Evolutionary conservation across 2,113 vertebrate genomes (phyloP).

Genomic region (Neotoma lepida): DNA sequence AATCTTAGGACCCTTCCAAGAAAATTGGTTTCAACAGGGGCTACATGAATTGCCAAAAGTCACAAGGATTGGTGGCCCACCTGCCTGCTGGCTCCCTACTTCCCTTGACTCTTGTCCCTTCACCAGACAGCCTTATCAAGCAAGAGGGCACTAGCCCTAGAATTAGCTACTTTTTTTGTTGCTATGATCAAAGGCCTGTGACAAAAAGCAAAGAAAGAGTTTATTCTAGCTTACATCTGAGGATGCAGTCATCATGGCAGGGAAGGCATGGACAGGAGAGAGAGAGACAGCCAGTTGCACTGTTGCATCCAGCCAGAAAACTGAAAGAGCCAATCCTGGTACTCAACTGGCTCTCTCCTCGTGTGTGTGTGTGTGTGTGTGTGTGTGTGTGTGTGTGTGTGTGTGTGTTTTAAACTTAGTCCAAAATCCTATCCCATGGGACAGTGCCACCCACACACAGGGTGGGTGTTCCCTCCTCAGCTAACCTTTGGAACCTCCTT

Average conservation of each 20-base stretch:
- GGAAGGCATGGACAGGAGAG: not conserved
- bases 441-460: not conserved
- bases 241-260: not conserved
- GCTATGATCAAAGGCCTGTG: not conserved
- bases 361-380: not conserved
- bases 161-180: not conserved
- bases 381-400: not conserved
- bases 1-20: not conserved
- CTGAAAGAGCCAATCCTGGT: not conserved
- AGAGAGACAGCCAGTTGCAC: too few relatives aligned
- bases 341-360: not conserved
- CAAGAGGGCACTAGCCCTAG: not conserved
- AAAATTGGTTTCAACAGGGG: not conserved
- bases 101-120: not conserved
- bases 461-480: not conserved
- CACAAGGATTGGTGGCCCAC: not conserved
- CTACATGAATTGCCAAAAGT: not conserved
- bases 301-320: not conserved
- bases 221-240: not conserved
- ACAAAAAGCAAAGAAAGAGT: not conserved
- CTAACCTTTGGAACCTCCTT: not conserved
- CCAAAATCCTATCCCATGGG: not conserved
- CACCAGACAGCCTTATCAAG: accelerated
- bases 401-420: not conserved
- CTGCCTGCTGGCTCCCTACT: accelerated